A percentile compares a stretch with the other conserved stretches of the same genome.
phyloP scores from a whole-genome alignment of 2,888 invertebrate species.

The Pristionchus entomophagus region DNA sequence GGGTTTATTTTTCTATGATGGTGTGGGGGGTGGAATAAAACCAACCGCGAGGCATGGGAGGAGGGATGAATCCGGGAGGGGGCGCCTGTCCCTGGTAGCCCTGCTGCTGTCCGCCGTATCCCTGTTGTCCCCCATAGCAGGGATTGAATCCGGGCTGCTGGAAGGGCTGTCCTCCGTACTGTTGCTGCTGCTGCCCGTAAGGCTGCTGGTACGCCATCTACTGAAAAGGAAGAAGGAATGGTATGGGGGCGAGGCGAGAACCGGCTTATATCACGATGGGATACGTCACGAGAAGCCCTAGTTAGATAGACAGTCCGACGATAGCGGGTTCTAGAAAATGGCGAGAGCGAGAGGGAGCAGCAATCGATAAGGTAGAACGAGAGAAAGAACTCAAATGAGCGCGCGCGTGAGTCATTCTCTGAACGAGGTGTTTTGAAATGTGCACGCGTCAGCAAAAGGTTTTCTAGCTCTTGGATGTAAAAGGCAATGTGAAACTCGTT shows the following conservation, averaged over 20 bases:
- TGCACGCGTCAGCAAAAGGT: not conserved
- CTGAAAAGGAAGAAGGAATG: not conserved
- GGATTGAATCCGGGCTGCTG: conserved; percentile 65
- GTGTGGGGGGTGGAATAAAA: too few species aligned
- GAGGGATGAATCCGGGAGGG: conserved; percentile 51
- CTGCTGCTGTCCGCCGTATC: conserved; percentile 44
- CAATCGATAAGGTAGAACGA: conserved; percentile 17
- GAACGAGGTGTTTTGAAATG: not conserved
- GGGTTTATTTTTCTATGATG: too few species aligned
- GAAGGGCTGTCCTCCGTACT: conserved; percentile 29
- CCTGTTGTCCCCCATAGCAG: conserved; percentile 56
- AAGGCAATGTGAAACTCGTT: not conserved
- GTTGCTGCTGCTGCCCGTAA: conserved; percentile 41
- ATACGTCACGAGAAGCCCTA: not conserved
- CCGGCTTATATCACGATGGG: not conserved
- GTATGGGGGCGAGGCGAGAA: not conserved
- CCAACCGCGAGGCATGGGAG: conserved; percentile 47
- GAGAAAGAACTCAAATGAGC: not conserved
- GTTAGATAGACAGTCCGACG: not conserved
- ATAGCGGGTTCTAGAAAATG: conserved; percentile 7
- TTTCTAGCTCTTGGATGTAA: not conserved
- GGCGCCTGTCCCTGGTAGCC: conserved; percentile 45
- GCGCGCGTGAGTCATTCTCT: conserved; percentile 5
- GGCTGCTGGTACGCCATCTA: conserved; percentile 43
- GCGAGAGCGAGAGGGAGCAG: not conserved